Base-by-base conservation (phyloP, 2,797 vertebrate species). In the Perodicticus potto region DNA sequence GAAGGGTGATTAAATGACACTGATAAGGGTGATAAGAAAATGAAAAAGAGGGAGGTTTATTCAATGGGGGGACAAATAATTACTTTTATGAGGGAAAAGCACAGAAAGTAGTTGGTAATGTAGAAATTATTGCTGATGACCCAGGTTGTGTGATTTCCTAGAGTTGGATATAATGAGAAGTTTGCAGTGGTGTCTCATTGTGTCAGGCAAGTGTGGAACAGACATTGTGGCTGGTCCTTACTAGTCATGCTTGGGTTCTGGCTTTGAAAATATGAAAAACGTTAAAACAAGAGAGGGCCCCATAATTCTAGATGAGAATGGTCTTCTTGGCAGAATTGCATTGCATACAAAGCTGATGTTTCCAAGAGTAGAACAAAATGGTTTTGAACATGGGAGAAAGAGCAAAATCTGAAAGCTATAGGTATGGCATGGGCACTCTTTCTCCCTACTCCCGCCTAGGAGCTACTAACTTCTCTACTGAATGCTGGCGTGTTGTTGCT, bases 401-500 rank as follows among this genome's bases (percentile, higher is more conserved):
- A 67, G 22, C n/a, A 91, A 65, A 87, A 59, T 49, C 63, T 89
- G 70, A 45, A 91, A 97, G 63, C 59, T n/a, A 23, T 89, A 96
- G 74, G 0, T 13, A n/a, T 20, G 90, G 90, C 55, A 90, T 72
- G 84, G 53, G 73, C 81, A 92, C 86, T 78, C 76, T 53, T 86
- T 88, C 63, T 95, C 74, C 92, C 23, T 57, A 29, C 9, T 29
- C 17, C 0, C 5, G 59, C 78, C 59, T 84, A 87, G 83, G 85
- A 92, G 63, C 81, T 93, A 81, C 93, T 43, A n/a, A 85, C 55
- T 23, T 96, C 65, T 94, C 90, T 97, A 25, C 76, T 85, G 73
- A 95, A 49, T 76, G 53, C 85, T 95, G 93, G 20, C 82, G 92
- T 94, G 84, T 73, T 96, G 97, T 91, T 98, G 83, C 95, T 97